Percentiles rank a stretch among this genome's conserved stretches.
These are phyloP conservation scores for Lytechinus variegatus DNA, from an alignment of 35 echinoderm and acorn worm genomes.

Conservation along the genomic window DNA sequence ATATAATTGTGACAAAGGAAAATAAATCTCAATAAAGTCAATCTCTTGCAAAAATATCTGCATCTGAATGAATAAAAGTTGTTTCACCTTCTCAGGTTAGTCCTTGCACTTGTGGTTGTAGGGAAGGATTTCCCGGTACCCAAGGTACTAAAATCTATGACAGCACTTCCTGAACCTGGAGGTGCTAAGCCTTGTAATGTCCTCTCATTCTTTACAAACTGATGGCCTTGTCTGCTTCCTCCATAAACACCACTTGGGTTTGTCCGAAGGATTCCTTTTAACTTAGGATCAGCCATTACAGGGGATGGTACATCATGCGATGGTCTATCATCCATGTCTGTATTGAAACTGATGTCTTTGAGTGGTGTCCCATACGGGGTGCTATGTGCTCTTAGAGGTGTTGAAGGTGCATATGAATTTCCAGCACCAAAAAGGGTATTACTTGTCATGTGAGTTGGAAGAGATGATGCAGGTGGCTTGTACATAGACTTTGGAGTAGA, in stretches of 20 bases:
- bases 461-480: slow-evolving; percentile 34
- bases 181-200: neutral
- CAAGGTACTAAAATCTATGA: slow-evolving; percentile 66
- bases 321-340: slow-evolving; percentile 47
- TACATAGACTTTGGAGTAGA: slow-evolving; percentile 3
- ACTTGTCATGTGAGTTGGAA: slow-evolving; percentile 15
- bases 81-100: slow-evolving; percentile 32
- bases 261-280: slow-evolving; percentile 61
- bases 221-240: neutral
- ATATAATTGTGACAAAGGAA: neutral
- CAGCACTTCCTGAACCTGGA: slow-evolving; percentile 6
- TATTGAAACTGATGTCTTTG: slow-evolving; percentile 79
- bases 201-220: neutral
- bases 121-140: slow-evolving; percentile 21
- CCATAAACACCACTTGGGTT: neutral
- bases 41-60: neutral
- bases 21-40: too few relatives aligned
- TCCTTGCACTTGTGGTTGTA: neutral
- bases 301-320: slow-evolving; percentile 3
- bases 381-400: slow-evolving; percentile 77
- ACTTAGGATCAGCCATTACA: neutral
- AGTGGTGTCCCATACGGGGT: slow-evolving; percentile 86
- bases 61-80: neutral
- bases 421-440: slow-evolving; percentile 49
- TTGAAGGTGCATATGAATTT: slow-evolving; percentile 31